Evolutionary conservation across 2,797 vertebrate genomes (phyloP), one percentile per base, ranked within the genome.

Genomic region (Macrochelys suwanniensis): DNA sequence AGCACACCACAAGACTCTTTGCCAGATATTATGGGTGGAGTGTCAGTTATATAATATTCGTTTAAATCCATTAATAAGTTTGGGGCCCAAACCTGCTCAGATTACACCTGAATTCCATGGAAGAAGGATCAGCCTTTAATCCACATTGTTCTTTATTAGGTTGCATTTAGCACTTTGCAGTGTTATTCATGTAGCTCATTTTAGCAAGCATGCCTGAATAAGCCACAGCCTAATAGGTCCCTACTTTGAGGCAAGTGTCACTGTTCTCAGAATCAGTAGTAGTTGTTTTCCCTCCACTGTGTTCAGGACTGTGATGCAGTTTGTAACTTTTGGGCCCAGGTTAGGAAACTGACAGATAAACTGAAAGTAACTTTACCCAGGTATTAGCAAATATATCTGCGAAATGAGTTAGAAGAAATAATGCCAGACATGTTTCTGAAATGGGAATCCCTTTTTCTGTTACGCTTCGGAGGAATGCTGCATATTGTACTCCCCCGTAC

Each of bases 401-500:
- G 95, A 92, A 17, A 81, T 89, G 91, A 87, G 92, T 91, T 0
- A 54, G 37, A 93, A 96, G 94, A 96, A 95, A 89, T 76, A 92
- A 95, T 33, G 56, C 53, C 88, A 95, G 95, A 96, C 95, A 83
- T 49, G 86, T 74, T 96, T 97, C 76, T 71, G 96, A 90, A 96
- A 95, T 1, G 83, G 91, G 83, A 96, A 93, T 89, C 53, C 92
- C 77, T 84, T 80, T 87, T 93, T 92, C 83, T 97, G 28, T 95
- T 93, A 82, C 61, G 71, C 95, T 96, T 92, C 95, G 96, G 96
- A 97, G 95, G 95, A 96, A 93, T 90, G 92, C 56, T 96, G 92
- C 90, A 17, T 3, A 1, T 86, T 97, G 96, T 92, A 96, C 96
- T 97, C 97, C 97, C 96, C 96, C 96, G 95, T 95, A 97, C 93